phyloP scores from a whole-genome alignment of 2,113 vertebrate genomes.

The Cervus canadensis region DNA sequence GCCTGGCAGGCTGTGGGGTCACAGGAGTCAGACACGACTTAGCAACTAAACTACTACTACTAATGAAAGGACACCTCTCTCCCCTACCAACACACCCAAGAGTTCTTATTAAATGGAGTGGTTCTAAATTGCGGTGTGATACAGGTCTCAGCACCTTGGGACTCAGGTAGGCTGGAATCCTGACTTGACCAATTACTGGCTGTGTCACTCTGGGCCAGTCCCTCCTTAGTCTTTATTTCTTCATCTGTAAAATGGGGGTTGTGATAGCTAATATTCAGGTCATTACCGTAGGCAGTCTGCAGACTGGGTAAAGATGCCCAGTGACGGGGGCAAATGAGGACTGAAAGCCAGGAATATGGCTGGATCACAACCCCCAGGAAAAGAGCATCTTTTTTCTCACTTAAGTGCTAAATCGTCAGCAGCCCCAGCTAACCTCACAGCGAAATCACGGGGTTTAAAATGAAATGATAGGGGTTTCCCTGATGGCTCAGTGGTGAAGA shows the following conservation, averaged over 20 bases:
- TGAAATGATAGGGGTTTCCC: background rate
- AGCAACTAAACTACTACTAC: background rate
- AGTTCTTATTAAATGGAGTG: rapidly evolving
- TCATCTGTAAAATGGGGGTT: background rate
- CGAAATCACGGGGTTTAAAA: background rate
- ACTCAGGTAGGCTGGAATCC: too few species aligned
- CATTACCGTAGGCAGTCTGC: background rate
- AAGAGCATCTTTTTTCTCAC: background rate
- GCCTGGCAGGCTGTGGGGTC: background rate
- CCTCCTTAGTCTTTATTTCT: background rate
- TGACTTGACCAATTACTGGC: background rate
- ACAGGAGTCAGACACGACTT: background rate
- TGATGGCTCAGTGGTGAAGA: background rate
- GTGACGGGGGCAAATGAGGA: too few species aligned
- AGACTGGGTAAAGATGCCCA: background rate
- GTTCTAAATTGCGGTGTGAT: background rate
- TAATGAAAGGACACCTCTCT: background rate
- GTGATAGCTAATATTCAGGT: rapidly evolving
- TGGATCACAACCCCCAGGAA: background rate
- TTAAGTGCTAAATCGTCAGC: background rate
- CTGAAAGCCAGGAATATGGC: background rate
- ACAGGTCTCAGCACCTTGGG: background rate
- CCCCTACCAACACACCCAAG: background rate
- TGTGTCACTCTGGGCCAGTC: background rate
- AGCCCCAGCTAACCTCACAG: background rate